phyloP scores from a whole-genome alignment of 2,113 vertebrate genomes.

The Erythrocercus mccallii region DNA sequence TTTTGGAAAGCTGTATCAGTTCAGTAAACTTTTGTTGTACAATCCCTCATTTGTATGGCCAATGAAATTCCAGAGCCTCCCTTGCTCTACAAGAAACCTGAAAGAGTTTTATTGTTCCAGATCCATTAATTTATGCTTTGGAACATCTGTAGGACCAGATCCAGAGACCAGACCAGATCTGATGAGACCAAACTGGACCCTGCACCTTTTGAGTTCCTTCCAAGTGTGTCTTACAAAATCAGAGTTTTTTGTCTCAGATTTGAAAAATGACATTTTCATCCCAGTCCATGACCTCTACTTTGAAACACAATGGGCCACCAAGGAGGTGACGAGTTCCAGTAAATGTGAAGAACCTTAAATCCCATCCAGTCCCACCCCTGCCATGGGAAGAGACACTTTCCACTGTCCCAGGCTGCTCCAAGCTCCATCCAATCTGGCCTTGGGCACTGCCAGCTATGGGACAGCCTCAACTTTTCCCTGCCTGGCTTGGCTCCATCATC shows the following conservation, averaged over 20 bases:
- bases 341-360: background rate
- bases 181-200: background rate
- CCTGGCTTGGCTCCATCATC: background rate
- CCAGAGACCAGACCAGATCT: background rate
- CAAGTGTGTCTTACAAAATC: background rate
- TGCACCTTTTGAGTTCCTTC: background rate
- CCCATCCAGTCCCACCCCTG: background rate
- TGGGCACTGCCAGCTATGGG: background rate
- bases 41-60: background rate
- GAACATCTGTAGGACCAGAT: background rate
- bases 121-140: background rate
- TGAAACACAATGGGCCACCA: background rate
- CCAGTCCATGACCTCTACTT: background rate
- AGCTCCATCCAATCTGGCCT: fast-evolving
- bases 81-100: background rate
- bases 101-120: background rate
- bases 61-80: background rate
- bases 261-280: background rate
- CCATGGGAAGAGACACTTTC: background rate
- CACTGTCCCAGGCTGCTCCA: background rate
- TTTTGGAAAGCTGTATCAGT: background rate
- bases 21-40: background rate
- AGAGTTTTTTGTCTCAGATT: fast-evolving
- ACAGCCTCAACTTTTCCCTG: background rate
- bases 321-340: background rate